Conservation (phyloP, 2,888 invertebrate genomes). For the Cheilosia impressa region DNA sequence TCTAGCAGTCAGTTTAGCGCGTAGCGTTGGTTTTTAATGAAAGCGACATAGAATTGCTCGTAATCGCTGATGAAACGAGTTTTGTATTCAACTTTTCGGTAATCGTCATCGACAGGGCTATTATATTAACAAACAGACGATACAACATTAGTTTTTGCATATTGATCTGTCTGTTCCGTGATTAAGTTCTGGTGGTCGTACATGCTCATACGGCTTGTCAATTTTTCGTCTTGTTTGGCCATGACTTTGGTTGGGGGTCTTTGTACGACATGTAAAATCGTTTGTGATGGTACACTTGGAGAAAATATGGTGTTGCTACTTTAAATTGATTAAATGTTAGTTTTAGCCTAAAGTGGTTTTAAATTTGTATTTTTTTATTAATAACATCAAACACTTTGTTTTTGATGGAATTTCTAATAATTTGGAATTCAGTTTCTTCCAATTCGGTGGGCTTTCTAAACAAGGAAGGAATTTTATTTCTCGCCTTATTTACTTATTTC, state of each 20-base stretch:
- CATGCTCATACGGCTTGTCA: conserved; percentile 1
- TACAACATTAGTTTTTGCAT: conserved; percentile 24
- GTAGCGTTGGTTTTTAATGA: conserved; percentile 52
- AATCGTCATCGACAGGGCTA: conserved; percentile 44
- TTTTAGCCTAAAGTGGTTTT: too few species aligned
- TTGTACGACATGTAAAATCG: conserved; percentile 4
- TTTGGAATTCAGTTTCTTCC: too few species aligned
- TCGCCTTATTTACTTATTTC: too few species aligned
- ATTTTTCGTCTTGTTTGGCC: conserved; percentile 25
- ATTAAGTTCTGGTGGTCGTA: conserved; percentile 24
- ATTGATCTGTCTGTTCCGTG: conserved; percentile 39
- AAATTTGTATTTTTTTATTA: too few species aligned
- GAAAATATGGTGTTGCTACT: neutral
- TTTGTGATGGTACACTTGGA: conserved; percentile 39
- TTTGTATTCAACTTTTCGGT: conserved; percentile 44
- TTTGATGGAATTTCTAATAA: too few species aligned
- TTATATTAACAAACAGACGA: conserved; percentile 31
- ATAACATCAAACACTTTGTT: too few species aligned
- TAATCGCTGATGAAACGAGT: conserved; percentile 54
- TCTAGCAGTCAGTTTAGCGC: conserved; percentile 40
- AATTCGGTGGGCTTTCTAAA: too few species aligned
- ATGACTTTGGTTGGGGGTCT: conserved; percentile 48
- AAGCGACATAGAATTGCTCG: conserved; percentile 29
- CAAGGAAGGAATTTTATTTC: too few species aligned
- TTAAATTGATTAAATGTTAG: too few species aligned